phyloP scores from a whole-genome alignment of 1,140 invertebrate genomes.

The Pygmarrhopalites habei region DNA sequence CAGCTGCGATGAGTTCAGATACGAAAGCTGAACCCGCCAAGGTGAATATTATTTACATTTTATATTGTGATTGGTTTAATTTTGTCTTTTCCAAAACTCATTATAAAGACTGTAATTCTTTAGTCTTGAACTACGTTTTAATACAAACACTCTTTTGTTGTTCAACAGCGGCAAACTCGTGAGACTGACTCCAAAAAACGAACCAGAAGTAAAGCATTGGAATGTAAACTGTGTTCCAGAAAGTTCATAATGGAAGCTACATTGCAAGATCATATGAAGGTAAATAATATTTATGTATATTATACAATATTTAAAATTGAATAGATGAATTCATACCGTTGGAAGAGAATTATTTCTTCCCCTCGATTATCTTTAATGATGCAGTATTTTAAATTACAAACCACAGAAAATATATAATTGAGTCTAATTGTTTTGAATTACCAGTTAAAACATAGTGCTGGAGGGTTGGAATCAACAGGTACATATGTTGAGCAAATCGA shows the following conservation, averaged over 20 bases:
- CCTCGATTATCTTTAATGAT: too few species aligned
- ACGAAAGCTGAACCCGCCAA: too few species aligned
- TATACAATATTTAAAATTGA: too few species aligned
- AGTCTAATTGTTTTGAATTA: background rate
- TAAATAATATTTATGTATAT: background rate
- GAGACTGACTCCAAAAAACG: too few species aligned
- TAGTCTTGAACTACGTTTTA: background rate
- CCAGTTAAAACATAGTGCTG: constrained; percentile 1
- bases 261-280: constrained; percentile 9
- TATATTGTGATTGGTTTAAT: too few species aligned
- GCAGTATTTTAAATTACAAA: background rate
- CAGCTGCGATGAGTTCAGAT: constrained; percentile 6
- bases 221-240: constrained; percentile 1
- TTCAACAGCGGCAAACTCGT: too few species aligned
- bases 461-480: background rate
- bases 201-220: background rate
- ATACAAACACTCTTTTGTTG: background rate
- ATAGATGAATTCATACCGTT: too few species aligned
- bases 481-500: background rate
- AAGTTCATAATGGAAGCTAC: background rate
- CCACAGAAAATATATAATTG: background rate
- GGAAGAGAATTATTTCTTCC: too few species aligned
- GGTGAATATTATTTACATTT: too few species aligned
- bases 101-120: background rate
- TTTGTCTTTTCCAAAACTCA: too few species aligned